Percentiles rank a stretch among this genome's conserved stretches.
These are phyloP conservation scores for Diaprepes abbreviatus DNA, from an alignment of 2,888 invertebrate species.

Conservation along the genomic window DNA sequence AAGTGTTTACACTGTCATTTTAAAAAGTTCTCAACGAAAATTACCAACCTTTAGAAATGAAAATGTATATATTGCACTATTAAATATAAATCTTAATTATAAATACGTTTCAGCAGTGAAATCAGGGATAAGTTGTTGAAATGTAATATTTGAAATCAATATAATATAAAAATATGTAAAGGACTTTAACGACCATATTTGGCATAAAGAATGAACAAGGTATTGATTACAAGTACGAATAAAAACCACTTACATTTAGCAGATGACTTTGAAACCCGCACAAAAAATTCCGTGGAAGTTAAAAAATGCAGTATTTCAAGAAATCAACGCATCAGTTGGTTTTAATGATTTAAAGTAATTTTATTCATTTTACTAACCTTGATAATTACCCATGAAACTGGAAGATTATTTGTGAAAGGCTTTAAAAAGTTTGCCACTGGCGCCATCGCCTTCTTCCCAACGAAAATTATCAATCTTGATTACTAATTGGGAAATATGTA, in stretches of 20 bases:
- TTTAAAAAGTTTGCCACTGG: too few relatives aligned
- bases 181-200: slow-evolving; percentile 15
- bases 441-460: too few relatives aligned
- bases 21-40: too few relatives aligned
- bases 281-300: neutral
- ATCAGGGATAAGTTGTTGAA: neutral
- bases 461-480: too few relatives aligned
- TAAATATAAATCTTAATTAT: too few relatives aligned
- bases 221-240: neutral
- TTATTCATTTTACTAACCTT: too few relatives aligned
- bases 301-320: neutral
- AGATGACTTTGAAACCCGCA: neutral
- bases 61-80: too few relatives aligned
- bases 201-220: neutral
- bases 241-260: neutral
- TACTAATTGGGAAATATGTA: too few relatives aligned
- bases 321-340: neutral
- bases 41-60: too few relatives aligned
- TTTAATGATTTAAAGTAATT: neutral
- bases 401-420: too few relatives aligned
- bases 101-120: neutral
- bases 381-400: too few relatives aligned
- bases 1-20: too few relatives aligned
- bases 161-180: slow-evolving; percentile 20
- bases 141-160: slow-evolving; percentile 22